Evolutionary conservation across 2,797 vertebrate genomes (phyloP).

Genomic region (Myotis planiceps): DNA sequence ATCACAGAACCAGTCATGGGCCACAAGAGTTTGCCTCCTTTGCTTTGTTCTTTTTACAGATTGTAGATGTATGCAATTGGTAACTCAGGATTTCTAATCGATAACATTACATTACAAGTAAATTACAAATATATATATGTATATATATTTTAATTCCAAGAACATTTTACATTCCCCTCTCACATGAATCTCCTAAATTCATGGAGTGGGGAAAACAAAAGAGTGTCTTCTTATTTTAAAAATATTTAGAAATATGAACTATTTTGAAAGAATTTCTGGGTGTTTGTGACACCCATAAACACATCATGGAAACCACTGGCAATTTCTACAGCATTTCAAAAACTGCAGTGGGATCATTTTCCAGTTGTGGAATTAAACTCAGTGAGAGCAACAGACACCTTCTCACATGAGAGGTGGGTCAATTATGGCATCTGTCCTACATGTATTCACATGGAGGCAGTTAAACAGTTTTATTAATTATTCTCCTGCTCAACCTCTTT

Average conservation of each 20-base stretch:
- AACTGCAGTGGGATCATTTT: constrained; percentile 81
- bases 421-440: constrained; percentile 84
- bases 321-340: constrained; percentile 85
- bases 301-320: constrained; percentile 83
- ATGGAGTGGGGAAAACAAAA: constrained; percentile 87
- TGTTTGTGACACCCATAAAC: constrained; percentile 81
- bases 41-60: constrained; percentile 82
- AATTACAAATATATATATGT: background rate
- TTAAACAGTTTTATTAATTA: constrained; percentile 83
- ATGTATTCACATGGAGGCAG: constrained; percentile 86
- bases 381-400: constrained; percentile 82
- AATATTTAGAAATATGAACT: constrained; percentile 87
- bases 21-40: constrained; percentile 81
- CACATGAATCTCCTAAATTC: constrained; percentile 87
- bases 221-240: constrained; percentile 86
- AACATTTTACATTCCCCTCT: constrained; percentile 89
- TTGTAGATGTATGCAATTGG: constrained; percentile 86
- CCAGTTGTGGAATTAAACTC: constrained; percentile 83
- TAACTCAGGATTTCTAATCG: constrained; percentile 88
- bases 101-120: constrained; percentile 88
- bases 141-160: constrained; percentile 80
- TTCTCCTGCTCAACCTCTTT: constrained; percentile 82
- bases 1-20: constrained; percentile 76
- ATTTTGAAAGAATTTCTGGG: constrained; percentile 85
- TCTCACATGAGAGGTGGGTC: constrained; percentile 80